These are phyloP conservation scores for Lampropteryx suffumata DNA, from an alignment of 2,888 invertebrate species.

Conservation along the genomic window DNA sequence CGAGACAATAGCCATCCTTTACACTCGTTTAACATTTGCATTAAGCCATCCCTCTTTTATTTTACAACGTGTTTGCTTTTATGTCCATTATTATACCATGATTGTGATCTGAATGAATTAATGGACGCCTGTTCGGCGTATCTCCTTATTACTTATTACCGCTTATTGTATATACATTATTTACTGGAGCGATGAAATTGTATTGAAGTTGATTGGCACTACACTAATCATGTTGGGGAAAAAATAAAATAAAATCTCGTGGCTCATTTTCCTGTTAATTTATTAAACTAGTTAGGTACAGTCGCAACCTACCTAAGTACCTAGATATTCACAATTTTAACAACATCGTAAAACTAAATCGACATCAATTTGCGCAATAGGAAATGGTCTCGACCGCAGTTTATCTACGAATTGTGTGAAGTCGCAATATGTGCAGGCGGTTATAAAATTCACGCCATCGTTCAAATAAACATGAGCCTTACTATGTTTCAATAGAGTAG, in stretches of 20 bases:
- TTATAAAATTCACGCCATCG: slow-evolving; percentile 17
- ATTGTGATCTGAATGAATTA: slow-evolving; percentile 51
- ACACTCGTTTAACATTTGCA: slow-evolving; percentile 23
- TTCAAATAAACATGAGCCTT: slow-evolving; percentile 29
- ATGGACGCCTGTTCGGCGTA: slow-evolving; percentile 37
- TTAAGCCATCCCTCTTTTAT: slow-evolving; percentile 35
- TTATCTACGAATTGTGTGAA: slow-evolving; percentile 47
- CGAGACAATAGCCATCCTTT: slow-evolving; percentile 32
- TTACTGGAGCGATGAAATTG: slow-evolving; percentile 10
- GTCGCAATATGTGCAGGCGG: slow-evolving; percentile 29
- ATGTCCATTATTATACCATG: slow-evolving; percentile 44
- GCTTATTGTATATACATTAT: slow-evolving; percentile 17
- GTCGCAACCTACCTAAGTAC: no score
- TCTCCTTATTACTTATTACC: slow-evolving; percentile 36
- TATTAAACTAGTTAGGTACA: no score
- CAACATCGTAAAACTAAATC: slow-evolving; percentile 19
- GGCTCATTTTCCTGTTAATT: not conserved
- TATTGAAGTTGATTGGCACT: not conserved
- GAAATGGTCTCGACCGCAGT: slow-evolving; percentile 50
- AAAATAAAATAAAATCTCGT: no score
- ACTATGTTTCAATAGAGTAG: slow-evolving; percentile 19
- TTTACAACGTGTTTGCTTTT: slow-evolving; percentile 43
- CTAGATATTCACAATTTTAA: not conserved
- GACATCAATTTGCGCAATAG: slow-evolving; percentile 43
- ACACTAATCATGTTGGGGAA: no score